A percentile compares a stretch with the other conserved stretches of the same genome.
Evolutionary conservation across 2,888 invertebrate species (phyloP).

Genomic region (Euphydryas editha): DNA sequence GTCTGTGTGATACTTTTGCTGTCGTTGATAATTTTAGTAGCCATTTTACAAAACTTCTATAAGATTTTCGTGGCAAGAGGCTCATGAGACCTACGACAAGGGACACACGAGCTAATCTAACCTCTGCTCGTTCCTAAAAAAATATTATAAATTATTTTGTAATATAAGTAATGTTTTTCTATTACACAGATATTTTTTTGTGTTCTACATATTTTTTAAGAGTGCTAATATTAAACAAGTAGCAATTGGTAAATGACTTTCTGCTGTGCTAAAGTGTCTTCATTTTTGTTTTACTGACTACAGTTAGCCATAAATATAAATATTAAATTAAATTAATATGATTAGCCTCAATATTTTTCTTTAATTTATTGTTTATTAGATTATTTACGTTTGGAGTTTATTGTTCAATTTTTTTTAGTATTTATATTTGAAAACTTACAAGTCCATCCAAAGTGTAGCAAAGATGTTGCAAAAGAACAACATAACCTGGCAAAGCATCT

Average conservation of each 20-base stretch:
- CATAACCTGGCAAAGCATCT: constrained; percentile 62
- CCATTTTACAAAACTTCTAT: constrained; percentile 66
- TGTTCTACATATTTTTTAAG: too few species aligned
- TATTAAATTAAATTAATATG: too few species aligned
- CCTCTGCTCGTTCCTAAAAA: constrained; percentile 71
- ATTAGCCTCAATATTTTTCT: too few species aligned
- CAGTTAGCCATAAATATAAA: too few species aligned
- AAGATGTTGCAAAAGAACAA: constrained; percentile 67
- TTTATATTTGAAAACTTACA: constrained; percentile 48
- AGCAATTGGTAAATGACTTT: too few species aligned
- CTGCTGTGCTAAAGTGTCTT: too few species aligned
- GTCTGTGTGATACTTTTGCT: constrained; percentile 64
- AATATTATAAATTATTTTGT: constrained; percentile 8
- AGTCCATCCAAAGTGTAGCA: constrained; percentile 68
- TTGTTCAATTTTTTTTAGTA: background rate
- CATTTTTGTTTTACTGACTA: too few species aligned
- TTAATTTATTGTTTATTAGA: too few species aligned
- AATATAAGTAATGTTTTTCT: constrained; percentile 4
- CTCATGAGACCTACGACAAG: constrained; percentile 73
- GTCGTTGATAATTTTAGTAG: constrained; percentile 65
- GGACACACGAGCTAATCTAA: constrained; percentile 63
- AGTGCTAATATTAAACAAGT: too few species aligned
- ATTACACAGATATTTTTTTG: too few species aligned
- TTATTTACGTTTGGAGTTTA: background rate
- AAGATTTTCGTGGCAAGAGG: constrained; percentile 62